These are phyloP conservation scores for Tanytarsus gracilentus DNA, from an alignment of 2,888 invertebrate genomes.

Conservation along the genomic window DNA sequence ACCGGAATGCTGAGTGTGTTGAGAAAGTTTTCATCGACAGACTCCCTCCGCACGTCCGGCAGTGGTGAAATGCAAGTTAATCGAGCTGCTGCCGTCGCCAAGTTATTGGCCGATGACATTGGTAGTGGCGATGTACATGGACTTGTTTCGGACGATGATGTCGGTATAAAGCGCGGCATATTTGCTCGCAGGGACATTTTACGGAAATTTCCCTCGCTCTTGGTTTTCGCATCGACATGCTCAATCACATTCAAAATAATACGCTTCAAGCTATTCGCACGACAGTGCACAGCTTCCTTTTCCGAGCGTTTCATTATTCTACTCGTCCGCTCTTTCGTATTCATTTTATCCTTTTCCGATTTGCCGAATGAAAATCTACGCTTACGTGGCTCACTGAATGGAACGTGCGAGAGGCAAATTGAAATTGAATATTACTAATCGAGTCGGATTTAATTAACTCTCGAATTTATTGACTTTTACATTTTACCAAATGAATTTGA, in stretches of 20 bases:
- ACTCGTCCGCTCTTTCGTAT: constrained; percentile 43
- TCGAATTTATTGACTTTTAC: too few relatives aligned
- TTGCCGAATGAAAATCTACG: constrained; percentile 45
- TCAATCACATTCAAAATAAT: constrained; percentile 72
- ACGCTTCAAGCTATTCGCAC: constrained; percentile 75
- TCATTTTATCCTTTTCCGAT: constrained; percentile 48
- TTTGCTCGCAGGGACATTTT: constrained; percentile 42
- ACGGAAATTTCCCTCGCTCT: constrained; percentile 36
- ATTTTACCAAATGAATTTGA: too few relatives aligned
- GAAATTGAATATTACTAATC: too few relatives aligned
- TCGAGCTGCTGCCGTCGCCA: constrained; percentile 43
- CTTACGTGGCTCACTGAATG: constrained; percentile 18
- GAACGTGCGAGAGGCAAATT: not conserved
- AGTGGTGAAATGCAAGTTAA: constrained; percentile 57
- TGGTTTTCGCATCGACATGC: constrained; percentile 63
- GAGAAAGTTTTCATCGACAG: constrained; percentile 49
- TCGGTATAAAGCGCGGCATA: constrained; percentile 33
- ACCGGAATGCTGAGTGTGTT: constrained; percentile 52
- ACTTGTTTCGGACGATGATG: constrained; percentile 38
- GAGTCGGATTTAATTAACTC: too few relatives aligned
- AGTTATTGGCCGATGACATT: constrained; percentile 40
- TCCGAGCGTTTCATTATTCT: constrained; percentile 46
- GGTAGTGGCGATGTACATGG: constrained; percentile 39
- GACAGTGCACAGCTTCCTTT: constrained; percentile 50
- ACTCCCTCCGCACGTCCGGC: constrained; percentile 55